Base-by-base conservation (phyloP, 2,113 vertebrate genomes). In the Empidonax traillii region DNA sequence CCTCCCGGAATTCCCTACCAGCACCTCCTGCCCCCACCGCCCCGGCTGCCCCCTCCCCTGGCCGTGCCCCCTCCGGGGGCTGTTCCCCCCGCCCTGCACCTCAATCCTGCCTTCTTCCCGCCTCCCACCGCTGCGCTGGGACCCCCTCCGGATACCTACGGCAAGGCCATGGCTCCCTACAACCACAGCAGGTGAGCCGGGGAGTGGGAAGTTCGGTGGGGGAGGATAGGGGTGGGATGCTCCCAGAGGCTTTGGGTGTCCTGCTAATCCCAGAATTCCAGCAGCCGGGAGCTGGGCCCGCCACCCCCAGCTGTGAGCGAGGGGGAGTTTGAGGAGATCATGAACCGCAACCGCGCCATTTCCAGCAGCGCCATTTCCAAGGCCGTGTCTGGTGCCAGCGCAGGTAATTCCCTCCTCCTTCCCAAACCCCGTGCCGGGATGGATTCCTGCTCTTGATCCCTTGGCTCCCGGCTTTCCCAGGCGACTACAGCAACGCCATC, bases 281-380 rank as follows among this genome's bases (percentile, higher is more conserved):
- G 8, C 87, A 97, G 98, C 96, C 97, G 98, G 94, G 98, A 98
- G 62, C 94, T 98, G 13, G 98, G 98, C 37, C 97, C 97, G 0
- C 96, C 97, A 0, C 94, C 97, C 9, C 89, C 98, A 8, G 94
- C 97, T 2, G 97, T 98, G 93, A 97, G 97, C 35, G 98, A 98
- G 51, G 97, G 95, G 46, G 99, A 99, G 83, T 99, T 99, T 91
- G 99, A 99, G 90, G 99, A 99, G 95, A 98, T 99, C 94, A 99
- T 99, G 98, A 99, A 99, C 97, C 98, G 99, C 94, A 99, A 99
- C 94, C 97, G 98, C 96, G 98, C 99, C 3, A 99, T 99, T 85
- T 99, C 99, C 91, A 99, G 99, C 98, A 99, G 98, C 90, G 99
- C 99, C 97, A 99, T 99, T 87, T 99, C 98, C 95, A 99, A 99